These are phyloP conservation scores for Myioborus melanocephalus DNA, from an alignment of 2,797 vertebrate species.

Conservation along the genomic window DNA sequence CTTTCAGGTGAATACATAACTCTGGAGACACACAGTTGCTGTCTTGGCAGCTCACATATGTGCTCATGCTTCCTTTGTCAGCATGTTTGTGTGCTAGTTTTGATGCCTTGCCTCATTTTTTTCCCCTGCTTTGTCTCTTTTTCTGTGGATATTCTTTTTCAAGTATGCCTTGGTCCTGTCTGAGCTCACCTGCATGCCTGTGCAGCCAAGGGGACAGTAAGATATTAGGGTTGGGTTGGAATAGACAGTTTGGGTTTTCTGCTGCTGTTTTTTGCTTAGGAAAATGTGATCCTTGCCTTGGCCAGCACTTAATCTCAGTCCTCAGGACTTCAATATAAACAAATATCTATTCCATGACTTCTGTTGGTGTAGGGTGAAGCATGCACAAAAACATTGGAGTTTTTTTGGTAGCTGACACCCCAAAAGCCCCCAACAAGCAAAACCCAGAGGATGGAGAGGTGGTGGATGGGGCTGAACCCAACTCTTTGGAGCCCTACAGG, in stretches of 20 bases:
- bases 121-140: not conserved
- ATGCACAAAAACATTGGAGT: accelerated
- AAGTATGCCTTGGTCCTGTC: not conserved
- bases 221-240: not conserved
- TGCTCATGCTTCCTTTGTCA: not conserved
- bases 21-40: not conserved
- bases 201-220: not conserved
- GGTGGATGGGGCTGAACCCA: not conserved
- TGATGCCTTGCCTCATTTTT: not conserved
- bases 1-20: not conserved
- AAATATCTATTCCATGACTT: not conserved
- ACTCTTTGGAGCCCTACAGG: not conserved
- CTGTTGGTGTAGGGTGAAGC: not conserved
- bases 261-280: not conserved
- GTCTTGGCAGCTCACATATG: not conserved
- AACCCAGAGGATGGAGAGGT: not conserved
- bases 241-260: not conserved
- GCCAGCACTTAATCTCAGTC: not conserved
- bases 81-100: not conserved
- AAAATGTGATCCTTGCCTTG: not conserved
- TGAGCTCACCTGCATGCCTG: not conserved
- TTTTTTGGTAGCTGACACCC: not conserved
- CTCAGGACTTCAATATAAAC: not conserved
- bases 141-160: not conserved
- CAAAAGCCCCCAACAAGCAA: not conserved